Conservation (phyloP, 2,888 invertebrate genomes). For the Coecobrya sp. region DNA sequence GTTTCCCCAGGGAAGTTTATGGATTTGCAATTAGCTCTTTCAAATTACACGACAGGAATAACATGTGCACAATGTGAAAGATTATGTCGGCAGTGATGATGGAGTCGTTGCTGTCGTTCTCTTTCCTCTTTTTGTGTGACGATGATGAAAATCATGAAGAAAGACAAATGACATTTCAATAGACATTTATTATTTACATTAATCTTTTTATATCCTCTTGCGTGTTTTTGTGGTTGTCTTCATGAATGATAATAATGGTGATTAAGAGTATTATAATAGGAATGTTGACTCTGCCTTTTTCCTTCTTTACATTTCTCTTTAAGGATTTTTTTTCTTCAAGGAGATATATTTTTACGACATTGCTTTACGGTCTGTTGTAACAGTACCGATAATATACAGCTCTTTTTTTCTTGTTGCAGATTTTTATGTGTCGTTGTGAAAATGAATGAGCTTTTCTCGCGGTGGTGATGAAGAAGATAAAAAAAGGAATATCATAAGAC, state of each 20-base stretch:
- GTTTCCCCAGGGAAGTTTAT: conserved; percentile 65
- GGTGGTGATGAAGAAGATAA: background rate
- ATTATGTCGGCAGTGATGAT: conserved; percentile 34
- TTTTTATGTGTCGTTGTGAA: conserved; percentile 33
- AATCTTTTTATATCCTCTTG: conserved; percentile 47
- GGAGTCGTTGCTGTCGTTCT: conserved; percentile 55
- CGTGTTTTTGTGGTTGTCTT: background rate
- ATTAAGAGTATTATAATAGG: background rate
- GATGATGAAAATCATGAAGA: conserved; percentile 29
- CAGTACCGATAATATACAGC: background rate
- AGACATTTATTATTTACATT: conserved; percentile 74
- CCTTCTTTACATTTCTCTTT: no score
- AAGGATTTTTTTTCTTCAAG: conserved; percentile 15
- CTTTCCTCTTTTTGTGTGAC: background rate
- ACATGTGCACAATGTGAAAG: conserved; percentile 14
- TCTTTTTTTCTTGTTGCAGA: background rate
- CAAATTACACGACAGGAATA: conserved; percentile 46
- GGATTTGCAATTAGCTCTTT: conserved; percentile 75
- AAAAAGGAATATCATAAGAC: no score
- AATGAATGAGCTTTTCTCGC: conserved; percentile 13
- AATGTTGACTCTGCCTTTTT: background rate
- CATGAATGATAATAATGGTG: conserved; percentile 61
- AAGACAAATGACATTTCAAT: conserved; percentile 80
- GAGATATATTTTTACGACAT: background rate
- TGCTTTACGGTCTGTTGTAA: background rate